These are phyloP conservation scores for Agriopis leucophaearia DNA, from an alignment of 2,888 invertebrate genomes.

Conservation along the genomic window DNA sequence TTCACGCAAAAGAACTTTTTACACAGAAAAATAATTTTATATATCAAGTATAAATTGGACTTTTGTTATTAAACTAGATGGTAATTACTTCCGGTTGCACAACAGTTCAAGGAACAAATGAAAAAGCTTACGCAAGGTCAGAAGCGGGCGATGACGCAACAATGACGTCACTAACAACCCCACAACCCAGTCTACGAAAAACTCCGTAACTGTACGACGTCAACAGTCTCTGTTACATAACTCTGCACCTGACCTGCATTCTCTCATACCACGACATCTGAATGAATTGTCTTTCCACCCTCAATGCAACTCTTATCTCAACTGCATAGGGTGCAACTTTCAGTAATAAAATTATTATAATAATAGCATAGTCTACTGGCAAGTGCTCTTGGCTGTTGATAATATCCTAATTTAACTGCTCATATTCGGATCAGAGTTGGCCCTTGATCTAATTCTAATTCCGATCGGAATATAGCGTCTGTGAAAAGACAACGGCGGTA, in stretches of 20 bases:
- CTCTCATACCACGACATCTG: constrained; percentile 49
- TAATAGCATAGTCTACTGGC: constrained; percentile 77
- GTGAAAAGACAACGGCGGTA: constrained; percentile 43
- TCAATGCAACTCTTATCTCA: constrained; percentile 35
- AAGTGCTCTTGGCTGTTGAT: constrained; percentile 77
- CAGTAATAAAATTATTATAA: constrained; percentile 55
- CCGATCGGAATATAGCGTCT: constrained; percentile 55
- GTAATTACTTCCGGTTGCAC: neutral
- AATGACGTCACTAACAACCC: constrained; percentile 43
- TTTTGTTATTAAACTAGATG: no score
- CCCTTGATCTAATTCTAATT: constrained; percentile 79
- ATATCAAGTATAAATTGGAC: no score
- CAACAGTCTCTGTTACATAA: constrained; percentile 50
- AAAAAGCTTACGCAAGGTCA: constrained; percentile 30
- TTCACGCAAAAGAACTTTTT: no score
- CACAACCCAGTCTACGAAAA: constrained; percentile 37
- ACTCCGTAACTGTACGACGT: constrained; percentile 36
- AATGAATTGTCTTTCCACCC: constrained; percentile 47
- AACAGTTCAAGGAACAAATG: neutral
- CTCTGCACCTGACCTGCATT: constrained; percentile 61
- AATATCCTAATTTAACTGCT: constrained; percentile 75
- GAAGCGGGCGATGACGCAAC: constrained; percentile 41
- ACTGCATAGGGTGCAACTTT: constrained; percentile 59
- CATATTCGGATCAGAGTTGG: constrained; percentile 61
- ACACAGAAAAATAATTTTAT: no score